Base-by-base conservation (phyloP, 1,140 invertebrate genomes). In the Drosophila ficusphila region DNA sequence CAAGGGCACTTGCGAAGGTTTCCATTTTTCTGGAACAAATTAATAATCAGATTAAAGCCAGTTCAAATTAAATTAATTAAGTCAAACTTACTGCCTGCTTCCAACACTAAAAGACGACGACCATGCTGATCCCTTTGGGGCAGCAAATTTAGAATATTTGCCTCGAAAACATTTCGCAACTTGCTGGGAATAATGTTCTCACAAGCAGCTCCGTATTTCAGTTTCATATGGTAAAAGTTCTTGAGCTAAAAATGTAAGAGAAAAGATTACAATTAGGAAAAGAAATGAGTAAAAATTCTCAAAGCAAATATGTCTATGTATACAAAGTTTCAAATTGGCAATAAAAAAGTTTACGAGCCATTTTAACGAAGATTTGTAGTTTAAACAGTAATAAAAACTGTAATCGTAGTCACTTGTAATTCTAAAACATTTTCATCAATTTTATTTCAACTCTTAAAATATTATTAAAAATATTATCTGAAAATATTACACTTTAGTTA, bases 1-100 rank as follows among this genome's bases (percentile, higher is more conserved):
- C 9, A 95, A 33, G 0, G 85, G 81, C 1, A 94, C 90, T 73
- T 93, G 76, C 41, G 94, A 95, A 0, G 94, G 92, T 62, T 95
- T 95, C 95, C 95, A 96, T 79, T 92, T 94, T 58, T 91, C 94
- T 94, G 11, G 46, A 33, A 16, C 19, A 38, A 44, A 4, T 12
- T 6, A n/a, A n/a, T n/a, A n/a, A n/a, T 9, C 11, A 47, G 29
- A 14, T 29, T 21, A 6, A 1, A 18, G 4, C n/a, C 11, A 18
- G 16, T 51, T 54, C 18, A 0, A 9, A 0, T 49, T 19, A 8
- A 3, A 8, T 27, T 18, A 6, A 11, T 4, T 7, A 8, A n/a
- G 8, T 0, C 7, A 34, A 36, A 91, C 92, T 92, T 90, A 93
- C 93, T 92, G 65, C 95, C 94, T 42, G 83, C 88, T 69, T 95